phyloP scores from a whole-genome alignment of 2,888 invertebrate species.

The Drosophila siamana region DNA sequence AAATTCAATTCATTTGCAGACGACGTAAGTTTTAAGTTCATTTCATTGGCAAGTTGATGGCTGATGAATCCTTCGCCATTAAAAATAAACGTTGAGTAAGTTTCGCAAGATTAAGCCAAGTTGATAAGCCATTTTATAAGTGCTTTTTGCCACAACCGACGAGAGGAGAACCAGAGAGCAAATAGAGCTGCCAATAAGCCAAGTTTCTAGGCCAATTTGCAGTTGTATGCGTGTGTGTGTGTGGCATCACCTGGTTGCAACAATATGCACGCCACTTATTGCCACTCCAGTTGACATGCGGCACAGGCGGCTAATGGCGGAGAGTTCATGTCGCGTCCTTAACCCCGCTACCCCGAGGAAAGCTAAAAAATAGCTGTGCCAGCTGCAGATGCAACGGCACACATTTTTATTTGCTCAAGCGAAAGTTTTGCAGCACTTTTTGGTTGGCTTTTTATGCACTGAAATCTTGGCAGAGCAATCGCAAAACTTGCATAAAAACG shows the following conservation, averaged over 20 bases:
- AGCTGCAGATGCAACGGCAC: constrained; percentile 50
- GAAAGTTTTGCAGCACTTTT: constrained; percentile 43
- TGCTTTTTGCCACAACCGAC: neutral
- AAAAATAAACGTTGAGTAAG: constrained; percentile 18
- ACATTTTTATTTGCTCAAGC: constrained; percentile 60
- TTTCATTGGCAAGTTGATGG: constrained; percentile 31
- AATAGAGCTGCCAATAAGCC: constrained; percentile 50
- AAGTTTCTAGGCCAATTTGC: constrained; percentile 48
- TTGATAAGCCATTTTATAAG: constrained; percentile 4
- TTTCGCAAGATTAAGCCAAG: constrained; percentile 27
- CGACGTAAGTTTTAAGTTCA: neutral
- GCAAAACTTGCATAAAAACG: constrained; percentile 49
- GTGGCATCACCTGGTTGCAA: constrained; percentile 65
- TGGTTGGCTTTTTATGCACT: constrained; percentile 27
- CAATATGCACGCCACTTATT: constrained; percentile 80
- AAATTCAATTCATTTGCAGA: neutral
- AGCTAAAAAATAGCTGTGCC: constrained; percentile 18
- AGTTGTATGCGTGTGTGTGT: constrained; percentile 31
- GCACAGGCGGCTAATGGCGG: constrained; percentile 45
- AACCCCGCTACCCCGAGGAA: too few species aligned
- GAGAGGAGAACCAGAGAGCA: neutral
- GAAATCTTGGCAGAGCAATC: constrained; percentile 22
- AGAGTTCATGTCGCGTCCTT: constrained; percentile 4
- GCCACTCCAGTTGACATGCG: constrained; percentile 76
- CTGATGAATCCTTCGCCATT: constrained; percentile 15